Percentiles rank a stretch among this genome's conserved stretches.
Evolutionary conservation across 2,797 vertebrate genomes (phyloP).

Genomic region (Gymnopithys bicolor): DNA sequence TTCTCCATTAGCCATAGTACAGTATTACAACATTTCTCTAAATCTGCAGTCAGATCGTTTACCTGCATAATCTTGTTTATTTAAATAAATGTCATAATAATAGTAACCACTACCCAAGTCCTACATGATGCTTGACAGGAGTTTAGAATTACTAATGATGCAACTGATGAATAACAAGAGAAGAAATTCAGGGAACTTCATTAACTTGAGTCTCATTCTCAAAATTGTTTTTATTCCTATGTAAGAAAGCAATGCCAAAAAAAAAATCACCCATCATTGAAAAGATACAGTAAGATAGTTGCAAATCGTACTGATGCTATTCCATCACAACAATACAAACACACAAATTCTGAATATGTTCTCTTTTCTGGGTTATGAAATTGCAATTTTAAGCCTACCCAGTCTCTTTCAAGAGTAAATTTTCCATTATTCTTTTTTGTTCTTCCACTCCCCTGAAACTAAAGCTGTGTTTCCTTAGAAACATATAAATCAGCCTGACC

Average conservation of each 20-base stretch:
- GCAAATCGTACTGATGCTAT: neutral
- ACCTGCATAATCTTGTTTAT: neutral
- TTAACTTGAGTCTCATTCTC: neutral
- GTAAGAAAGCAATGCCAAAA: neutral
- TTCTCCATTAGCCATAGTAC: neutral
- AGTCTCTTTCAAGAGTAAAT: neutral
- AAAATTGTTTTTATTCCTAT: neutral
- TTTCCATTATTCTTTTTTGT: neutral
- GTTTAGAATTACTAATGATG: neutral
- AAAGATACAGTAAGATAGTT: neutral
- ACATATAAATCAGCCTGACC: neutral
- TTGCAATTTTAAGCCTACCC: neutral
- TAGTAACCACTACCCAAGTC: neutral
- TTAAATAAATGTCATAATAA: neutral
- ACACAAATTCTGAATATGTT: neutral
- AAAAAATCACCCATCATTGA: neutral
- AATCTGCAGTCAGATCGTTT: neutral
- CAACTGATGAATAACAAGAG: neutral
- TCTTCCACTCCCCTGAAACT: neutral
- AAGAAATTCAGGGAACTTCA: neutral
- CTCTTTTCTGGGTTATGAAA: neutral
- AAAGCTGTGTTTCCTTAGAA: neutral
- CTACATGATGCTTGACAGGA: neutral
- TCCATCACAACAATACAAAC: neutral
- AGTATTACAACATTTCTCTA: neutral